These are phyloP conservation scores for Bettongia penicillata DNA, from an alignment of 2,113 vertebrate genomes.

Conservation along the genomic window DNA sequence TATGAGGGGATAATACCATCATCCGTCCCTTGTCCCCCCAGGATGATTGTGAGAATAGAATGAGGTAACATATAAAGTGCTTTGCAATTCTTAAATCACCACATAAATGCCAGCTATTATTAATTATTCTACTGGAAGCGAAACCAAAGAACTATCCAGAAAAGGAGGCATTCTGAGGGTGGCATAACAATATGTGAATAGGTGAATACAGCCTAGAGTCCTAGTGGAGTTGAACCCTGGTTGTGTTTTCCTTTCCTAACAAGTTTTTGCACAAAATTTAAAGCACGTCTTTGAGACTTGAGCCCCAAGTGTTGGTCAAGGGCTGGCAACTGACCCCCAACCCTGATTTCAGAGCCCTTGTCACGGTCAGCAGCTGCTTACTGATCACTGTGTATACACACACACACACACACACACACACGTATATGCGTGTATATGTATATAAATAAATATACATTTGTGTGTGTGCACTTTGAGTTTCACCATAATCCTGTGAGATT, in stretches of 20 bases:
- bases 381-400: too few relatives aligned
- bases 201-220: neutral
- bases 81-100: too few relatives aligned
- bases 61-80: neutral
- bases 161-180: neutral
- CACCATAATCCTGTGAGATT: too few relatives aligned
- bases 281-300: too few relatives aligned
- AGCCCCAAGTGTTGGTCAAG: too few relatives aligned
- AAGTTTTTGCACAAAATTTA: neutral
- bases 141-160: neutral
- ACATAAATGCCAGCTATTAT: neutral
- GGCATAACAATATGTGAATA: neutral
- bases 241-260: neutral
- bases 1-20: too few relatives aligned
- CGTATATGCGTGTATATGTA: too few relatives aligned
- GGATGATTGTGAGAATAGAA: neutral
- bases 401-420: too few relatives aligned
- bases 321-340: neutral
- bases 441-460: too few relatives aligned
- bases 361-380: neutral
- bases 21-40: too few relatives aligned
- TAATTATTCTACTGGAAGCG: neutral
- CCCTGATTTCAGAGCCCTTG: neutral
- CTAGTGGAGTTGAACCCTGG: neutral
- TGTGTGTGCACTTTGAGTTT: too few relatives aligned